Evolutionary conservation across 2,113 vertebrate species (phyloP), one percentile per base, ranked within the genome.

Genomic region (Glareola pratincola): DNA sequence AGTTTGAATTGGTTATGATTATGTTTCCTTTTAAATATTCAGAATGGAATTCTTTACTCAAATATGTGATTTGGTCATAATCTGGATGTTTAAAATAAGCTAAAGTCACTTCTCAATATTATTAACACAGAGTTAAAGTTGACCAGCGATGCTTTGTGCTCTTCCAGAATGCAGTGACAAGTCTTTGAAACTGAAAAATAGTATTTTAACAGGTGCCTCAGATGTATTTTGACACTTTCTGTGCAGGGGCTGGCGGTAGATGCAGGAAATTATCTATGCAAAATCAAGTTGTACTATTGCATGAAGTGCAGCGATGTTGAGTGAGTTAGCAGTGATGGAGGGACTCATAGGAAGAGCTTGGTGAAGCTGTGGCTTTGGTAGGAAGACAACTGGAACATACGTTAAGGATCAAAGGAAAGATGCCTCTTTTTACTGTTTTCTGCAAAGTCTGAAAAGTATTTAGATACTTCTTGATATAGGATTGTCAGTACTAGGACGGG

Each of bases 1-100:
- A 89, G 74, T 96, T 86, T 91, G 39, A 92, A 80, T 85, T 75
- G 54, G 9, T 60, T 84, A 85, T 90, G 88, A 88, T 95, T 79
- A 59, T 12, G 19, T 66, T 83, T 75, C 29, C 32, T 48, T 20
- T 36, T 94, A 94, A 53, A 76, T 59, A 43, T 95, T 91, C 73
- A 92, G n/a, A 85, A 29, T 57, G 2, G 76, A 18, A 36, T 67
- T 93, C 66, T 76, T 93, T 67, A 82, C 32, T 90, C 41, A 82
- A 9, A 32, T 48, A 74, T 95, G 89, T 80, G 17, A 20, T 94
- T 90, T 85, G 9, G 63, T 66, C 41, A 80, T 66, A 48, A 63
- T 30, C 56, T 82, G 51, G 19, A 34, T 74, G n/a, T 83, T 92
- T 91, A 69, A 91, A 94, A 79, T 83, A 47, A 71, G 26, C 15